Evolutionary conservation across 2,888 invertebrate genomes (phyloP).

Genomic region (Melanostoma scalare): DNA sequence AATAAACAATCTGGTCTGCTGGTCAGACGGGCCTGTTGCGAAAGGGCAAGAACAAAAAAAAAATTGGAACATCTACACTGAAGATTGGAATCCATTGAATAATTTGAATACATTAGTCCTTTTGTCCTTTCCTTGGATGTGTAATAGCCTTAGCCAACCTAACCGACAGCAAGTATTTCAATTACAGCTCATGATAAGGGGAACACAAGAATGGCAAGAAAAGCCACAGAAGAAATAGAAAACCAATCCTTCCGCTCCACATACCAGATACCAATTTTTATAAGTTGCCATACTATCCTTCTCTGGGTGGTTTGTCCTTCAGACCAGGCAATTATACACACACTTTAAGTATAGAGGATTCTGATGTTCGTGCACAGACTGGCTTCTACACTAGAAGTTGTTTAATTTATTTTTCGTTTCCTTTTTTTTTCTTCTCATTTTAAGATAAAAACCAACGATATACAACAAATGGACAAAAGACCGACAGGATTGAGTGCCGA

Average conservation of each 20-base stretch:
- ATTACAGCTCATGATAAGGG: conserved; percentile 54
- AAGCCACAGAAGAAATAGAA: conserved; percentile 38
- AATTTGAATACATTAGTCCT: conserved; percentile 69
- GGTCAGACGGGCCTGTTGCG: too few relatives aligned
- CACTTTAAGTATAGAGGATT: conserved; percentile 7
- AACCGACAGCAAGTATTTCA: conserved; percentile 69
- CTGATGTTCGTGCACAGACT: conserved; percentile 37
- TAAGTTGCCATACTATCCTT: not conserved
- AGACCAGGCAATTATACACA: conserved; percentile 26
- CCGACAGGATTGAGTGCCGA: conserved; percentile 18
- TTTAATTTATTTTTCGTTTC: not conserved
- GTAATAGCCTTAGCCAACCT: conserved; percentile 40
- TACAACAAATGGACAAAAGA: conserved; percentile 21
- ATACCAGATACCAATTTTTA: conserved; percentile 38
- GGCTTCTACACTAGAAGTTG: conserved; percentile 37
- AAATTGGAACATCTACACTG: conserved; percentile 32
- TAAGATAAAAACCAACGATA: conserved; percentile 16
- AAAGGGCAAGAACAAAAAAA: not conserved
- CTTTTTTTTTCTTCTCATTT: not conserved
- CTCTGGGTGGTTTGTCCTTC: not conserved
- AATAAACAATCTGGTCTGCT: too few relatives aligned
- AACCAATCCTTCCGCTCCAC: conserved; percentile 61
- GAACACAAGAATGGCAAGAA: not conserved
- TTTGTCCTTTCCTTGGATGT: conserved; percentile 43
- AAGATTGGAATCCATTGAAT: conserved; percentile 67